phyloP scores from a whole-genome alignment of 2,797 vertebrate species.

The Champsocephalus gunnari region DNA sequence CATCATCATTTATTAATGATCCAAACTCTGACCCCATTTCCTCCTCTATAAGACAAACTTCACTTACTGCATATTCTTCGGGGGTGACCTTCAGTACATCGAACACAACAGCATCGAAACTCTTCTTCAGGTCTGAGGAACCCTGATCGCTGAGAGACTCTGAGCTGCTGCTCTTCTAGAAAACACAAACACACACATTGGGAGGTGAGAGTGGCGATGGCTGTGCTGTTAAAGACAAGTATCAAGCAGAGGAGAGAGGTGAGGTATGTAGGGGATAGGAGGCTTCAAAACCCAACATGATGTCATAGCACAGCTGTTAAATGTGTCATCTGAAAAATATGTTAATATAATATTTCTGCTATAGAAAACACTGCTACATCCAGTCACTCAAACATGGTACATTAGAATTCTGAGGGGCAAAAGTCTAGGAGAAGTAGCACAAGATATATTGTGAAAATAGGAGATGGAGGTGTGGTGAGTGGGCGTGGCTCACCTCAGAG shows the following conservation, averaged over 20 bases:
- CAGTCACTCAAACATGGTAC: background rate
- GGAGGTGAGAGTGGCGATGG: background rate
- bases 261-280: background rate
- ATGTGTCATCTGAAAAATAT: background rate
- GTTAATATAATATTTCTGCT: background rate
- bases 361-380: background rate
- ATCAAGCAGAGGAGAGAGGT: background rate
- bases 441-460: background rate
- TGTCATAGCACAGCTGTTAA: background rate
- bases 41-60: slow-evolving; percentile 16
- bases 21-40: slow-evolving; percentile 66
- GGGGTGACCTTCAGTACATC: slow-evolving; percentile 98
- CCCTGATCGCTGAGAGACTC: slow-evolving; percentile 97
- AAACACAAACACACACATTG: slow-evolving; percentile 19
- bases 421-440: background rate
- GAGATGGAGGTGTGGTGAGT: background rate
- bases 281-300: background rate
- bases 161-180: slow-evolving; percentile 96
- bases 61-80: slow-evolving; percentile 98
- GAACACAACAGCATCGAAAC: slow-evolving; percentile 98
- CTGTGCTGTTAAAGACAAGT: background rate
- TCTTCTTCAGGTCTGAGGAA: slow-evolving; percentile 96
- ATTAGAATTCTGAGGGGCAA: too few species aligned
- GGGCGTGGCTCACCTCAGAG: slow-evolving; percentile 90
- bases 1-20: slow-evolving; percentile 77